Base-by-base conservation (phyloP, 2,888 invertebrate species). In the Crematogaster levior region DNA sequence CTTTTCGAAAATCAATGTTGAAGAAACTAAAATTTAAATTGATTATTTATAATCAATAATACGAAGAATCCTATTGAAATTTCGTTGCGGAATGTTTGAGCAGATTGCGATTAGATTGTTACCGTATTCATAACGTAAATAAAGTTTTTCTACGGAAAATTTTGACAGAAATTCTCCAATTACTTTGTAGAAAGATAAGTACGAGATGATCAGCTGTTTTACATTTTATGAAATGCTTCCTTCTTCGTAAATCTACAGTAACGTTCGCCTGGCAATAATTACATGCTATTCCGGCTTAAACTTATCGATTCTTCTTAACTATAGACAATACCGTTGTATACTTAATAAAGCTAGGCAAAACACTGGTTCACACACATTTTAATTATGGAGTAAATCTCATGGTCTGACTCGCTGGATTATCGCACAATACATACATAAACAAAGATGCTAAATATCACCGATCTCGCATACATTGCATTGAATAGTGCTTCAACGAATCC, bases 191-290 rank as follows among this genome's bases (percentile, higher is more conserved):
- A 27, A 40, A 53, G 12, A 70, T 70, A 77, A 70, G 40, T 77
- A 70, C 43, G 72, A 77, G 70, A 70, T 77, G 30, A 53, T 66
- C 2, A 53, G 40, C 60, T 18, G 46, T 66, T 48, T 37, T 21
- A 75, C 40, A 53, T 68, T 53, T 75, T 70, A 83, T 68, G 43
- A 83, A 79, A 73, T 58, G 65, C 68, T 84, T 53, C 30, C 43
- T 75, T 56, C 58, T 27, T 68, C 27, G 40, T 21, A 82, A 74
- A 66, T 18, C 77, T 86, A 86, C 24, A 73, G 24, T 7, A 43
- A 74, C 24, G 37, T 30, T 72, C 60, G 61, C 12, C 27, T 74
- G 56, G 68, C 43, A 56, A 68, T 65, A 82, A 81, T 82, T 84
- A 65, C 65, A 74, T n/a, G 18, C 70, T 73, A 79, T n/a, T 68